Evolutionary conservation across 2,888 invertebrate genomes (phyloP).

Genomic region (Cistogaster globosa): DNA sequence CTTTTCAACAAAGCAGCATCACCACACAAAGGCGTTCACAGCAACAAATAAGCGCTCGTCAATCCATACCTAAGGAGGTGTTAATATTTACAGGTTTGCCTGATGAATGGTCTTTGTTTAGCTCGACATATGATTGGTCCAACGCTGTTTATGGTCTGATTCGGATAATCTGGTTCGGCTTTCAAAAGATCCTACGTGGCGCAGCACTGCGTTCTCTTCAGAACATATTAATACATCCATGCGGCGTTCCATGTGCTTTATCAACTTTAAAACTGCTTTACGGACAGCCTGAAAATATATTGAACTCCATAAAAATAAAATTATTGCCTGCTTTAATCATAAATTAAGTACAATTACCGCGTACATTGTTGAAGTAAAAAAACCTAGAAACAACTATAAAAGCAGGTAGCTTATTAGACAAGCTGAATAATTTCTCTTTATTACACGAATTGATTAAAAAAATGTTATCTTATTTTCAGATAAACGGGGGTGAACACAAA

Average conservation of each 20-base stretch:
- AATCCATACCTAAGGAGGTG: not conserved
- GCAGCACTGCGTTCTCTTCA: not conserved
- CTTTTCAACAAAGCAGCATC: no score
- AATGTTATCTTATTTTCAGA: not conserved
- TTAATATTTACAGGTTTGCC: not conserved
- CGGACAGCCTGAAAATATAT: constrained; percentile 8
- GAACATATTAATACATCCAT: not conserved
- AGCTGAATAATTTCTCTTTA: not conserved
- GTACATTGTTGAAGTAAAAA: not conserved
- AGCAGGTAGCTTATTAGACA: not conserved
- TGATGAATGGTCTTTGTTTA: constrained; percentile 5
- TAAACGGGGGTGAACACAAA: not conserved
- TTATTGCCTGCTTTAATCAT: not conserved
- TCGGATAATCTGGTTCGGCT: not conserved
- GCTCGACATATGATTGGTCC: not conserved
- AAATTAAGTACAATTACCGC: constrained; percentile 11
- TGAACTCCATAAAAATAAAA: constrained; percentile 11
- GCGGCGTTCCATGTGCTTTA: not conserved
- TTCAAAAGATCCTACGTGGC: not conserved
- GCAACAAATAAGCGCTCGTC: not conserved
- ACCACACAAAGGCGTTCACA: not conserved
- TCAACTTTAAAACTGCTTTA: constrained; percentile 3
- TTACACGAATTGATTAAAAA: not conserved
- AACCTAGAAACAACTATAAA: not conserved
- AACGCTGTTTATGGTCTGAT: not conserved